phyloP scores from a whole-genome alignment of 2,888 invertebrate species.

The Melinaea menophilus region DNA sequence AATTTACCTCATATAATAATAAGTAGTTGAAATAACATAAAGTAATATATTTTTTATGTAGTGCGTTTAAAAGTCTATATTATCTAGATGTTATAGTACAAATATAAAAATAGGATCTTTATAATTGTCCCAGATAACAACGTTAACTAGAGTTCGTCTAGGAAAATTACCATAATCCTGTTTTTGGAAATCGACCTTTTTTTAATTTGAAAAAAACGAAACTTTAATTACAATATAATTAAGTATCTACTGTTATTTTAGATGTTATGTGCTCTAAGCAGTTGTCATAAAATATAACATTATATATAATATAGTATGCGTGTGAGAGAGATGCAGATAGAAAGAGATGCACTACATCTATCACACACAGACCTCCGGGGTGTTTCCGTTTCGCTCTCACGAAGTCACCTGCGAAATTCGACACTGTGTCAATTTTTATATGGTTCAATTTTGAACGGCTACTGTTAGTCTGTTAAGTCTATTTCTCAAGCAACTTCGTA shows the following conservation, averaged over 20 bases:
- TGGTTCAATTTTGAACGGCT: slow-evolving; percentile 42
- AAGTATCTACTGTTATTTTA: slow-evolving; percentile 13
- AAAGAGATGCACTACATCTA: slow-evolving; percentile 72
- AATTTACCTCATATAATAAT: slow-evolving; percentile 16
- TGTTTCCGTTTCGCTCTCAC: slow-evolving; percentile 69
- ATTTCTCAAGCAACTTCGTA: slow-evolving; percentile 70
- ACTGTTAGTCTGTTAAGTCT: slow-evolving; percentile 51
- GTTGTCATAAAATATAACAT: slow-evolving; percentile 20
- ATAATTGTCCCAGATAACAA: neutral
- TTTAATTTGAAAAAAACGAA: neutral
- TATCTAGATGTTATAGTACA: neutral
- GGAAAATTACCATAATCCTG: neutral
- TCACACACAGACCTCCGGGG: slow-evolving; percentile 71
- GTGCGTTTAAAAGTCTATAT: neutral
- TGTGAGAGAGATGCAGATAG: slow-evolving; percentile 71
- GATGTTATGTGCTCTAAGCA: slow-evolving; percentile 18
- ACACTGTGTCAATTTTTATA: slow-evolving; percentile 44
- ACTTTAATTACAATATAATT: slow-evolving; percentile 5
- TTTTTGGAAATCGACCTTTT: neutral
- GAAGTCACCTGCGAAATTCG: slow-evolving; percentile 76
- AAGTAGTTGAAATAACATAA: slow-evolving; percentile 20
- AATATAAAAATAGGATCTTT: neutral
- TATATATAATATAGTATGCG: slow-evolving; percentile 49
- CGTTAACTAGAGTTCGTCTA: neutral
- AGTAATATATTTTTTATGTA: slow-evolving; percentile 12